Evolutionary conservation across 2,888 invertebrate genomes (phyloP), one percentile per base, ranked within the genome.

Genomic region (Hyles lineata): DNA sequence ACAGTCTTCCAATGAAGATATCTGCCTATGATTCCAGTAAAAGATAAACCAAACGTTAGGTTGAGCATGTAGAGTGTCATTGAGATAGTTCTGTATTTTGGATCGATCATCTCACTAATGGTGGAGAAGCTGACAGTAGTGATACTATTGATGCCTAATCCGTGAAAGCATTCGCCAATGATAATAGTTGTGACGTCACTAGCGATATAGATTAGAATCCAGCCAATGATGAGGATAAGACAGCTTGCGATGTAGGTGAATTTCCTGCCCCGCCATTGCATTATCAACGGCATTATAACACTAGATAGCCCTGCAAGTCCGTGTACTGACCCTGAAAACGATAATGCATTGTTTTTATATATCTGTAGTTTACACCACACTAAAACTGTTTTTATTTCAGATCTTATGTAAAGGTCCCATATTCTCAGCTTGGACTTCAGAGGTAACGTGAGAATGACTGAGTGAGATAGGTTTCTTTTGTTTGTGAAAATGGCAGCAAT

Each of bases 271-370:
- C 67, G 73, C 76, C 76, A 75, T 70, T 83, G 82, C 82, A 82
- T 82, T n/a, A 82, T 55, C 0, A 76, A 43, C 0, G 80, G 80
- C 75, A 83, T 78, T 7, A 79, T 32, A 7, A 81, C 72, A 62
- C 80, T 80, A 7, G 80, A 80, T 43, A 82, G 79, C 6, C 82
- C 82, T 15, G 79, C 81, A 1, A 83, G 60, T 4, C 82, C 82
- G 60, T 83, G 79, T 0, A 79, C 75, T 0, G 82, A 81, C 17
- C 79, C 82, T 82, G 78, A 1, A 82, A 52, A 17, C 4, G 6
- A 52, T 17, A 52, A 1, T 15, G 5, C 3, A 17, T 15, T n/a
- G n/a, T n/a, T 52, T 52, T 15, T 52, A 17, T 7, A 17, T 17
- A 52, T 19, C 3, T 17, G 4, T 19, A 7, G n/a, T n/a, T n/a